Evolutionary conservation across 2,888 invertebrate species (phyloP), one percentile per base, ranked within the genome.

Genomic region (Trachelus iudaicus): DNA sequence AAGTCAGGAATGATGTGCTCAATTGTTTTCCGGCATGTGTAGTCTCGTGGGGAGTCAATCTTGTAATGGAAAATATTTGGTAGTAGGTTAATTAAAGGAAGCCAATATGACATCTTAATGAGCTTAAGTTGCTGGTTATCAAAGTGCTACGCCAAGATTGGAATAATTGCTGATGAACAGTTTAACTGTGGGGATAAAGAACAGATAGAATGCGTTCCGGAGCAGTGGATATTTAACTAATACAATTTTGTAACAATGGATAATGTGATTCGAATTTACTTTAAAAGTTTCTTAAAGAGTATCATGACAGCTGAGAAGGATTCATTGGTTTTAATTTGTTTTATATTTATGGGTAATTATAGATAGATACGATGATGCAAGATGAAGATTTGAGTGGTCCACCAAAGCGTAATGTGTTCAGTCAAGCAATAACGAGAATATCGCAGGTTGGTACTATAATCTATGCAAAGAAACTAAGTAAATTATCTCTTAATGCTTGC

Each of bases 361-460:
- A 88, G 84, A 74, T 81, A 84, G 82, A 79, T 86, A 92, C 87
- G 91, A 94, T 94, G 94, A 95, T 94, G 94, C 95, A 95, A 93
- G 95, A 95, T 92, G 95, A 95, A 90, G 95, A 95, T 93, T 92
- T 95, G 90, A 92, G 93, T 83, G 92, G 93, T 89, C 93, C 94
- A 89, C 91, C 92, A 85, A 94, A 94, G 91, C 94, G 93, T 92
- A 94, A 94, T 90, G 93, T 94, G 85, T 90, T 95, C 87, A 94
- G 94, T 83, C 95, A 95, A 92, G 93, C 94, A 83, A 94, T 94
- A 93, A 94, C 93, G 76, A 94, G 95, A 90, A 90, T 95, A 91
- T 94, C 94, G 87, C 95, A 95, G 94, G 95, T 91, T 78, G 35
- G 83, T 84, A 23, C 34, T n/a, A 75, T 69, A 56, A 79, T 77